Evolutionary conservation across 2,888 invertebrate species (phyloP).

Genomic region (Apomyelois bistriatella): DNA sequence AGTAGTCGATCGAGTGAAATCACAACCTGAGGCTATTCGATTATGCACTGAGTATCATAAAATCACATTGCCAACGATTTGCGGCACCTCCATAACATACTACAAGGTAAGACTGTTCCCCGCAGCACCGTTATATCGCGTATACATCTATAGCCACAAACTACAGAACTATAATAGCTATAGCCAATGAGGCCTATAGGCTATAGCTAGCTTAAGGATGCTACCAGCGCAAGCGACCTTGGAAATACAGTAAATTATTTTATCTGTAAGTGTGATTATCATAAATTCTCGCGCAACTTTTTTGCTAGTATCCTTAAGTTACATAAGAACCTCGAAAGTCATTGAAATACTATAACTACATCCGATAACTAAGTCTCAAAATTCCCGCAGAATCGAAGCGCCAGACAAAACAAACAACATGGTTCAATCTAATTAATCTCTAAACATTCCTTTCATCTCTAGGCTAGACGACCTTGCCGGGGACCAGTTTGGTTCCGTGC

Average conservation of each 20-base stretch:
- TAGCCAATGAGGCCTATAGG: no score
- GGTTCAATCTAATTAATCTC: not conserved
- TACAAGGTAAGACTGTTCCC: not conserved
- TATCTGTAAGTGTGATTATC: no score
- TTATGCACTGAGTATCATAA: slow-evolving; percentile 5
- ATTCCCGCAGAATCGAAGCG: not conserved
- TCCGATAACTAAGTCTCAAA: not conserved
- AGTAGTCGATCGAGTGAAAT: slow-evolving; percentile 7
- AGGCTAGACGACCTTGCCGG: not conserved
- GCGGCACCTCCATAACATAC: not conserved
- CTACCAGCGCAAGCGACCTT: no score
- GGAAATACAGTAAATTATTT: no score
- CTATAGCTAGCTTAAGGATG: no score
- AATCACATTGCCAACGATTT: slow-evolving; percentile 1
- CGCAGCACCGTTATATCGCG: no score
- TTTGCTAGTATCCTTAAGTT: no score
- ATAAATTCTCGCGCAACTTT: no score
- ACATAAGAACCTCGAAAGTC: no score
- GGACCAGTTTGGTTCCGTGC: slow-evolving; percentile 1
- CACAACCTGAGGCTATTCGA: slow-evolving; percentile 5
- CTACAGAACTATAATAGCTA: no score
- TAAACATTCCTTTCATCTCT: not conserved
- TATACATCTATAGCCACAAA: no score
- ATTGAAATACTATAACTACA: no score
- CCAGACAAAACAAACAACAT: not conserved